Base-by-base conservation (phyloP, 2,797 vertebrate species). In the Phalloptychus januarius region DNA sequence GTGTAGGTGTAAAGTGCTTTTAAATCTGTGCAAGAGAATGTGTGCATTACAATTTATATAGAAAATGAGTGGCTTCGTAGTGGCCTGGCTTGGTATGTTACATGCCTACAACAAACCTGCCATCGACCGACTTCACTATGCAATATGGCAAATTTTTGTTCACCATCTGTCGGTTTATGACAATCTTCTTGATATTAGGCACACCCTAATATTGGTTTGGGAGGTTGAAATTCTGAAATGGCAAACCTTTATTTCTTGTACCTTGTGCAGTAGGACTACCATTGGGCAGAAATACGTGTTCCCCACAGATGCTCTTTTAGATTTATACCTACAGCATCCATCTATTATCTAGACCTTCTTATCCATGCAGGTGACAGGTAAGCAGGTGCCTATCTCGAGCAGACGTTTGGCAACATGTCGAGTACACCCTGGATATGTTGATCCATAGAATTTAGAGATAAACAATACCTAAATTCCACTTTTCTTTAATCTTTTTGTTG, bases 1-100 rank as follows among this genome's bases (percentile, higher is more conserved):
- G 85, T 91, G 87, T 89, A 92, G 89, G 90, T 91, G 91, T 84
- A 87, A 72, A 81, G 78, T 87, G 87, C 81, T 74, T 86, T 79
- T 85, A 83, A 86, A 79, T 88, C 82, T 77, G 84, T 90, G 74
- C 83, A 77, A 52, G 54, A 15, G 69, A 20, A 52, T 79, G 73
- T 75, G 67, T 79, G 77, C 6, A 44, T 31, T 75, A 80, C 70
- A 82, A 58, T 73, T 58, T 44, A 72, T 58, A 80, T 81, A 81
- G 87, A 83, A 90, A 91, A 90, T 75, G 78, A 83, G 84, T 87
- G 87, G 84, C 84, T 91, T 87, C 85, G 85, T 86, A 16, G 72
- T 80, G 86, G 84, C 84, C 25, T 70, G 40, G 67, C 7, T 44
- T 70, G 40, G n/a, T 70, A 16, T 70, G 67, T 44, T 70, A 28